phyloP scores from a whole-genome alignment of 1,140 invertebrate genomes.

The Tachypleus tridentatus region DNA sequence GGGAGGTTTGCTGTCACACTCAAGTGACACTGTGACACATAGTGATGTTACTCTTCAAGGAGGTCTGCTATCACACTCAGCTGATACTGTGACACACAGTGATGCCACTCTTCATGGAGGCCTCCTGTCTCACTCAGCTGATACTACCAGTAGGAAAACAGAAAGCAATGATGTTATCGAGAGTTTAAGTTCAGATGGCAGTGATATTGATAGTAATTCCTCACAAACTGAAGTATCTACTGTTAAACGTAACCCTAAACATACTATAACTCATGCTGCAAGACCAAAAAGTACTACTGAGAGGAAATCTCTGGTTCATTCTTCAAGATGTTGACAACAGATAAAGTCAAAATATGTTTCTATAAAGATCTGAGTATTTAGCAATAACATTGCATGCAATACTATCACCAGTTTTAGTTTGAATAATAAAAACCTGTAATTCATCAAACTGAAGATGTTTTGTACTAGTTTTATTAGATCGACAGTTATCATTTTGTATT shows the following conservation, averaged over 20 bases:
- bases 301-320: too few relatives aligned
- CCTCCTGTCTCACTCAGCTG: neutral
- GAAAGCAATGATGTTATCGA: conserved; percentile 5
- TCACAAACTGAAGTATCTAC: conserved; percentile 17
- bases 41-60: neutral
- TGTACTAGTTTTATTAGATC: too few relatives aligned
- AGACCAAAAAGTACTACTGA: too few relatives aligned
- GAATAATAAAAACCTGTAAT: too few relatives aligned
- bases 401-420: too few relatives aligned
- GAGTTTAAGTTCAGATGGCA: conserved; percentile 16
- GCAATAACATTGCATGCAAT: too few relatives aligned
- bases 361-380: too few relatives aligned
- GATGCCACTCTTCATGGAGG: neutral
- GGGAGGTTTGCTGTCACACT: neutral
- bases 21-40: neutral
- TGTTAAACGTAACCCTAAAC: conserved; percentile 20
- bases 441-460: too few relatives aligned
- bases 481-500: too few relatives aligned
- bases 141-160: neutral
- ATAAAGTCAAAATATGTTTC: too few relatives aligned
- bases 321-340: too few relatives aligned
- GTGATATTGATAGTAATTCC: conserved; percentile 16
- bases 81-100: neutral
- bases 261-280: neutral
- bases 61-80: neutral